phyloP scores from a whole-genome alignment of 2,113 vertebrate genomes.

The Ceyx cyanopectus region DNA sequence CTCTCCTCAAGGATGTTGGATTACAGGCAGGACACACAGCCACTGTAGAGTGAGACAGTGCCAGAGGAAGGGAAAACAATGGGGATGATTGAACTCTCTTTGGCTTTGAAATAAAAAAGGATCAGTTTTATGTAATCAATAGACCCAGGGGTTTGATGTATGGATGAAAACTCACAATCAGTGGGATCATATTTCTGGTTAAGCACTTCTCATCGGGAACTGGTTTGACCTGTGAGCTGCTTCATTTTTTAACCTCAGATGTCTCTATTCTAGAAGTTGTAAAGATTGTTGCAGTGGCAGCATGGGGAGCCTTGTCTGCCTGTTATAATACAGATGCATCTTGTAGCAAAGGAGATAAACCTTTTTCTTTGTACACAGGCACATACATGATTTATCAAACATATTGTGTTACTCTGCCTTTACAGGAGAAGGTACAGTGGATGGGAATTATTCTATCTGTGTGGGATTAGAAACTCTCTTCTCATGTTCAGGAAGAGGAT shows the following conservation, averaged over 20 bases:
- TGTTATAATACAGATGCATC: neutral
- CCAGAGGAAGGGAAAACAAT: constrained; percentile 30
- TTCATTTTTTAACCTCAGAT: constrained; percentile 57
- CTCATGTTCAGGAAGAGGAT: constrained; percentile 30
- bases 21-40: neutral
- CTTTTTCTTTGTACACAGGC: neutral
- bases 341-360: constrained; percentile 39
- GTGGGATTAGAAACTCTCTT: constrained; percentile 41
- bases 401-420: constrained; percentile 17
- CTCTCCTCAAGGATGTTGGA: constrained; percentile 1
- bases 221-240: constrained; percentile 52
- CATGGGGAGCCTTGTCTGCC: neutral
- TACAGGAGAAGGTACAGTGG: neutral
- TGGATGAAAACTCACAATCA: constrained; percentile 45
- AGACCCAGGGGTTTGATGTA: neutral
- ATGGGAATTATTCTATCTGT: constrained; percentile 29
- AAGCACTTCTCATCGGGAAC: constrained; percentile 58
- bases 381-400: constrained; percentile 9
- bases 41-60: neutral
- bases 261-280: constrained; percentile 58
- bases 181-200: constrained; percentile 28
- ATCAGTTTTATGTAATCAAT: constrained; percentile 57
- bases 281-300: constrained; percentile 3
- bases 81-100: constrained; percentile 32
- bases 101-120: constrained; percentile 27